Evolutionary conservation across 2,888 invertebrate genomes (phyloP).

Genomic region (Acrobeloides nanus): DNA sequence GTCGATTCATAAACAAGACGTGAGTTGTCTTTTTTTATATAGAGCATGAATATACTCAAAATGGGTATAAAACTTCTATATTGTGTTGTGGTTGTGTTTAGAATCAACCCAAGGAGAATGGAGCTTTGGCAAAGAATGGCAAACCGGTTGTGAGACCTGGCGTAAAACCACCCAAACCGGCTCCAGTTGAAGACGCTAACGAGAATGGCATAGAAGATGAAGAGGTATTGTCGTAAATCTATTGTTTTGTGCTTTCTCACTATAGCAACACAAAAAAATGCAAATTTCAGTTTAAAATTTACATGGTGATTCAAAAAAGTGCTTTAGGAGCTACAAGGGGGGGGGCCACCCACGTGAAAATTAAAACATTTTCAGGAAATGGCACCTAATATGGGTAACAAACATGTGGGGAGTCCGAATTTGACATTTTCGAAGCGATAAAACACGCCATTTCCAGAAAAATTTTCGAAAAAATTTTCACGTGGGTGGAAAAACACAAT

Average conservation of each 20-base stretch:
- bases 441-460: no score
- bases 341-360: no score
- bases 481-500: no score
- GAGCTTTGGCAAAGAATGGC: background rate
- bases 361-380: no score
- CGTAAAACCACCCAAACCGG: constrained; percentile 1
- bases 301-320: no score
- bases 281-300: no score
- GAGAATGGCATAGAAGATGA: constrained; percentile 11
- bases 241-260: constrained; percentile 2
- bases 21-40: constrained; percentile 15
- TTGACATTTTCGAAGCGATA: no score
- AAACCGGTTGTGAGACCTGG: background rate
- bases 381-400: no score
- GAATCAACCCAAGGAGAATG: background rate
- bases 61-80: background rate
- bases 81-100: constrained; percentile 1
- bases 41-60: background rate
- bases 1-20: constrained; percentile 29
- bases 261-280: background rate
- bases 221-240: constrained; percentile 6
- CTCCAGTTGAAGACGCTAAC: constrained; percentile 2
- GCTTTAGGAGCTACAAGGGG: no score
- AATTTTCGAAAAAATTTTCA: no score
- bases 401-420: no score